Percentiles rank a stretch among this genome's conserved stretches.
Evolutionary conservation across 2,113 vertebrate genomes (phyloP).

Genomic region (Labeo catla): DNA sequence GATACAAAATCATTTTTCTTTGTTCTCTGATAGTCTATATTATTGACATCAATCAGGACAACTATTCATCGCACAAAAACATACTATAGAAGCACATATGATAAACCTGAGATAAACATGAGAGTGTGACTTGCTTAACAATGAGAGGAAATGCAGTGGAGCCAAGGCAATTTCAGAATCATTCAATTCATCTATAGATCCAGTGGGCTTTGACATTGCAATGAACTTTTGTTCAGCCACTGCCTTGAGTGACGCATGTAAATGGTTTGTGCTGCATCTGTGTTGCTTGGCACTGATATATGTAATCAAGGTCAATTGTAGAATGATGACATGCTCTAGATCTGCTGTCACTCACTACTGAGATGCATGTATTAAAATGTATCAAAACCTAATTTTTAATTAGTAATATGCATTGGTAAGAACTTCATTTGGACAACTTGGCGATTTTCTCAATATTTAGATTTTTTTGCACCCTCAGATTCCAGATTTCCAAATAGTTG

Average conservation of each 20-base stretch:
- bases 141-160: too few species aligned
- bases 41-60: background rate
- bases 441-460: too few species aligned
- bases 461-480: too few species aligned
- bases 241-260: background rate
- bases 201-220: background rate
- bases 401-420: too few species aligned
- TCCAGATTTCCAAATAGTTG: too few species aligned
- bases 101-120: background rate
- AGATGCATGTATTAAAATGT: too few species aligned
- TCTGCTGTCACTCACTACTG: too few species aligned
- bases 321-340: background rate
- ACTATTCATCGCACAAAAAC: background rate
- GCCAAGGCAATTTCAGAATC: background rate
- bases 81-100: too few species aligned
- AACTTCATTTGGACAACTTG: too few species aligned
- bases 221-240: background rate
- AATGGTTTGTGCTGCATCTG: background rate
- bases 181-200: background rate
- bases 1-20: background rate
- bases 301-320: background rate
- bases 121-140: too few species aligned
- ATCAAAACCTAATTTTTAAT: too few species aligned
- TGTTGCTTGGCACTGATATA: background rate
- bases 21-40: background rate